Evolutionary conservation across 64 coral and sea anemone species (phyloP).

Genomic region (Cladopsammia gracilis): DNA sequence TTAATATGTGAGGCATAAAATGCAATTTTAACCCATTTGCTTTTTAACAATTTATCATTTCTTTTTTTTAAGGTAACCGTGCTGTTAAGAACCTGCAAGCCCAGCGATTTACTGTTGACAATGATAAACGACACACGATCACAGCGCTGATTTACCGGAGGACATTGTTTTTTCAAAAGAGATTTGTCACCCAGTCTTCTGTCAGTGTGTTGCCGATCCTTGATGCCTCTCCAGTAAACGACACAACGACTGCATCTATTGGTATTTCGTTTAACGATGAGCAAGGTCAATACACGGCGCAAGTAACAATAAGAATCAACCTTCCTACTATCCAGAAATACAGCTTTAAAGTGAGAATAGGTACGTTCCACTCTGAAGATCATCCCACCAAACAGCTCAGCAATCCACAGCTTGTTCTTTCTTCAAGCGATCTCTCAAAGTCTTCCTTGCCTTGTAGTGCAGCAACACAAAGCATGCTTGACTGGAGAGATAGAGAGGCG

Average conservation of each 20-base stretch:
- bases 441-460: slow-evolving; percentile 35
- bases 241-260: background rate
- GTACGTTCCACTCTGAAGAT: background rate
- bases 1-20: no score
- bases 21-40: background rate
- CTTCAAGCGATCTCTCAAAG: background rate
- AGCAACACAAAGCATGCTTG: slow-evolving; percentile 26
- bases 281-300: background rate
- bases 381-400: slow-evolving; percentile 15
- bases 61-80: background rate
- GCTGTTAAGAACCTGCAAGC: background rate
- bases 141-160: background rate
- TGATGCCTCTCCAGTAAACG: background rate
- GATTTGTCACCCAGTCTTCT: background rate
- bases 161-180: background rate
- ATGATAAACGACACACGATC: background rate
- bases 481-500: slow-evolving; percentile 35
- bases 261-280: background rate
- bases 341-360: slow-evolving; percentile 22
- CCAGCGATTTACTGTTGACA: background rate
- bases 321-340: background rate
- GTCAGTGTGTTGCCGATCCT: background rate
- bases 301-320: background rate
- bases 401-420: slow-evolving; percentile 26
- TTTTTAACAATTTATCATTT: background rate